A percentile compares a stretch with the other conserved stretches of the same genome.
Evolutionary conservation across 1,140 invertebrate genomes (phyloP).

Genomic region (Archivesica marissinica): DNA sequence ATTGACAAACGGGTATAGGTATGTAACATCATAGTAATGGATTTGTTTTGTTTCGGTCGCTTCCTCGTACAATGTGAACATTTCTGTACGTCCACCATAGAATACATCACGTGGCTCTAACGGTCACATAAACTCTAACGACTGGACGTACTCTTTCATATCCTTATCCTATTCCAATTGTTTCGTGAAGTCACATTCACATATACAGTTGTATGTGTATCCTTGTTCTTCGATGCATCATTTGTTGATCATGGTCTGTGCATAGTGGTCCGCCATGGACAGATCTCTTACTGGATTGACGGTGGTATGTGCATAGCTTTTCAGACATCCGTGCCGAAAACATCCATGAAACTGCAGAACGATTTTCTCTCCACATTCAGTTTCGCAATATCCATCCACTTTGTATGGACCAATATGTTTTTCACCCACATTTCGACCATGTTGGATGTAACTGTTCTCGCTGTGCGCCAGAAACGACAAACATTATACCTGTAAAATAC

Average conservation of each 20-base stretch:
- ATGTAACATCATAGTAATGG: no score
- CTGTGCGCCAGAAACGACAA: neutral
- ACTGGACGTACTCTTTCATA: no score
- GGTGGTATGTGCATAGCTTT: neutral
- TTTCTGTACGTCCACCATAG: no score
- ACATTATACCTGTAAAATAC: no score
- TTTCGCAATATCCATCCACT: neutral
- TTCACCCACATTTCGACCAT: conserved; percentile 16
- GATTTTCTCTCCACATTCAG: neutral
- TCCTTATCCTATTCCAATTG: no score
- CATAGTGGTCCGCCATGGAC: neutral
- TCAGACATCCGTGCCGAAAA: neutral
- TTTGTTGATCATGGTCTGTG: neutral
- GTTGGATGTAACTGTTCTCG: neutral
- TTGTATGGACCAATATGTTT: conserved; percentile 5
- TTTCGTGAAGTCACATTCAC: conserved; percentile 22
- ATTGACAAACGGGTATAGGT: no score
- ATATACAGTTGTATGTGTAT: neutral
- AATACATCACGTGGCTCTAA: no score
- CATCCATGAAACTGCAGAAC: neutral
- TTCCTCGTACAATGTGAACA: no score
- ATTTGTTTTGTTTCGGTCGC: no score
- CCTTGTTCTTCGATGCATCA: neutral
- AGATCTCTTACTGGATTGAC: neutral
- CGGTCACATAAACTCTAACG: no score